Evolutionary conservation across 2,888 invertebrate species (phyloP), one percentile per base, ranked within the genome.

Genomic region (Scaptomyza flava): DNA sequence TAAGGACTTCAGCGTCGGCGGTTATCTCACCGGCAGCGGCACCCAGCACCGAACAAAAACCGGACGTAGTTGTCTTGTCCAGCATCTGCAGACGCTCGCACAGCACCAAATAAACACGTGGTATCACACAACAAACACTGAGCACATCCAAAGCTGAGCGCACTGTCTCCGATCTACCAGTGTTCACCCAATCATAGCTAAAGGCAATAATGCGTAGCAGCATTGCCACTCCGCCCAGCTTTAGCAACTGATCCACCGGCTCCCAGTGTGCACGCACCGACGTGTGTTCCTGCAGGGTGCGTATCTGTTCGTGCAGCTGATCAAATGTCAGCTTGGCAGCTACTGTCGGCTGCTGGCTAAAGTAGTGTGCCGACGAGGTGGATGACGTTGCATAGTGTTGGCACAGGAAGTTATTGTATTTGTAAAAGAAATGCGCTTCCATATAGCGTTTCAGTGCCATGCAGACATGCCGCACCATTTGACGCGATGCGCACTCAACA

Each of bases 11-110:
- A 0, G 98, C 95, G 90, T 98, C 98, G 2, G 95, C 94, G 0
- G 97, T 95, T 36, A 97, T 95, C 90, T 98, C 98, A 1, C 98
- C 98, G 90, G 98, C 98, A 1, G 98, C 97, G 23, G 98, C 96
- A 2, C 94, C 96, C 50, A 98, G 92, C 46, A 98, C 94, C 41
- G 98, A 96, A 89, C 96, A 96, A 77, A 95, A 94, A 2, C 96
- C 96, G 14, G 96, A 96, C 6, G 96, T 96, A 75, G 95, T 94
- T 34, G 95, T 94, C 47, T 96, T 95, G 89, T 97, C 97, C 1
- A 96, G 94, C 92, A 96, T 94, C 76, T 96, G 96, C 0, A 96
- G 93, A 79, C 95, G 94, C 80, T 96, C 96, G 61, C 96, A 96
- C 50, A 96, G 94, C 53, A 95, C 91, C 58, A 95, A 83, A 91